Evolutionary conservation across 2,113 vertebrate genomes (phyloP), one percentile per base, ranked within the genome.

Genomic region (Suncus etruscus): DNA sequence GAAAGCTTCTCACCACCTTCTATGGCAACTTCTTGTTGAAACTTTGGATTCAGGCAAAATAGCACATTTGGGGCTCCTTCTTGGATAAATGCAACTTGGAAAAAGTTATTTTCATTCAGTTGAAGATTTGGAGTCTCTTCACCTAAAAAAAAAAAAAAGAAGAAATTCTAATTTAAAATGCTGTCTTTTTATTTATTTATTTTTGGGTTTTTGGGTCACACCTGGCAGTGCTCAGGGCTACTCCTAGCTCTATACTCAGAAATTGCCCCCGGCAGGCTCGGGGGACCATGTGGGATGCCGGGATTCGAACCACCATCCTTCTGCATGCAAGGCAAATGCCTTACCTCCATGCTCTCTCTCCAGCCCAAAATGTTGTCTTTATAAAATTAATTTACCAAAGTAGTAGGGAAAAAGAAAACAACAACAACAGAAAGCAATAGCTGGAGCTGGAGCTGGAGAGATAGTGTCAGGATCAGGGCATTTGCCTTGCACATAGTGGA

Each of bases 51-150:
- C 98, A 91, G 97, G 96, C 97, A 98, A 97, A 98, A 93, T 31
- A 94, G 83, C 76, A 98, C 98, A 99, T 99, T 98, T 98, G 98
- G 97, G 96, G 97, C 97, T 98, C 96, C 97, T 98, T 97, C 97
- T 97, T 97, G 97, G 97, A 98, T 92, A 97, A 80, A 97, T 94
- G 96, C 97, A 97, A 93, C 92, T 91, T 96, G 84, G 95, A 95
- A 82, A 93, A 96, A 97, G 92, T 91, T 95, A 92, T 97, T 97
- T 97, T 97, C 98, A 97, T 98, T 98, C 98, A 98, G 89, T 85
- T 79, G 69, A 80, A 96, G 87, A 77, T 91, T 84, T 91, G 95
- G 87, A 87, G 78, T 80, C 68, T 85, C 74, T 78, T 92, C 92
- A 86, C 85, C 94, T 97, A 95, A 90, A 87, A 92, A 95, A 92